Conservation (phyloP, 2,113 vertebrate species). For the rat (Rattus norvegicus) region GRCr8 NC_086035.1:8472001-8472500, state of each 20-base stretch:
- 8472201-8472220: background rate
- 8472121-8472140: no score
- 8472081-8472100: background rate
- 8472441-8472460: background rate
- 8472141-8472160: background rate
- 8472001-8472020: background rate
- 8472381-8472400: background rate
- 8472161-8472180: no score
- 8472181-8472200: background rate
- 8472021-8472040: background rate
- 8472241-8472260: background rate
- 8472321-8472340: background rate
- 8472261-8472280: background rate
- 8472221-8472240: background rate
- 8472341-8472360: background rate
- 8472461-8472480: background rate
- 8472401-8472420: background rate
- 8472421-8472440: background rate
- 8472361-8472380: background rate
- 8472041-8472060: background rate
- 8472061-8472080: background rate
- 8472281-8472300: background rate
- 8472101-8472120: background rate
- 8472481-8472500: background rate
- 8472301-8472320: background rate